Base-by-base conservation (phyloP, 1,140 invertebrate genomes). In the Globodera ellingtonae region DNA sequence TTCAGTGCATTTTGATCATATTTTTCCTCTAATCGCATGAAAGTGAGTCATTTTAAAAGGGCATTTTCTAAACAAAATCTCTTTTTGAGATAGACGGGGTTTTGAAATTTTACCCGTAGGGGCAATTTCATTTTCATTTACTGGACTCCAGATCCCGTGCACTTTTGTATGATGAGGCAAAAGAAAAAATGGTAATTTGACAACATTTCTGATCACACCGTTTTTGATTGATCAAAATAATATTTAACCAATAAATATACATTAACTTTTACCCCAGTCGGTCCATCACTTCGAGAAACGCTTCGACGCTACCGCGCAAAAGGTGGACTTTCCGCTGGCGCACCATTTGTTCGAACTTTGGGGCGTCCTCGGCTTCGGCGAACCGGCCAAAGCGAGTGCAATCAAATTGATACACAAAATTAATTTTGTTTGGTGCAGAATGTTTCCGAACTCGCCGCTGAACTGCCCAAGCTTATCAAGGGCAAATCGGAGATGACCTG, bases 261-360 rank as follows among this genome's bases (percentile, higher is more conserved):
- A 35, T 35, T 35, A 35, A 35, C 35, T 35, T 35, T 35, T 35
- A 35, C 1, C 24, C 66, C 13, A 77, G 75, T 77, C 75, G 24
- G 75, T 77, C 48, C 18, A n/a, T 44, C 48, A 67, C 75, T 77
- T 77, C 8, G 75, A 77, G 48, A 77, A 46, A 24, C 50, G 48
- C 48, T 77, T 77, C 18, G 67, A 77, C 24, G 9, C 47, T 46
- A 79, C 77, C 44, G 77, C 69, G 9, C 77, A 79, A 71, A 79
- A 79, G 18, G 77, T 79, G 13, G 77, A 79, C 35, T 79, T 79
- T 59, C 77, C 72, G 56, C n/a, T 80, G 6, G 79, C 79, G n/a
- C 69, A 77, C 69, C 79, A 80, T 44, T 47, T 67, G 3, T 80
- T 44, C 59, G 79, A 80, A 59, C 18, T 80, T 46, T 80, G 79